These are phyloP conservation scores for Cistogaster globosa DNA, from an alignment of 2,888 invertebrate species.

Conservation along the genomic window DNA sequence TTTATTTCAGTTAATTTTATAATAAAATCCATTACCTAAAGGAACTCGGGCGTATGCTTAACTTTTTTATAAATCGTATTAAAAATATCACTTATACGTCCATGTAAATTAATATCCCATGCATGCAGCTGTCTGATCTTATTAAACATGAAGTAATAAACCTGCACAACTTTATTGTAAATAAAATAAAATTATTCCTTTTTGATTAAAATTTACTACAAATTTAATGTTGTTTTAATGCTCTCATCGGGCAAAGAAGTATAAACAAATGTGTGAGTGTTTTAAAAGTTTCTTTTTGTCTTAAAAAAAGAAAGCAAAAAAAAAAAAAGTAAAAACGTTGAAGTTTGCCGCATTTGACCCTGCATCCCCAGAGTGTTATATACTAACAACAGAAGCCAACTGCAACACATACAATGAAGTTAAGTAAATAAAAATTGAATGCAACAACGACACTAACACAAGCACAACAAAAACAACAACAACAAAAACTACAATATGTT, in stretches of 20 bases:
- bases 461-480: slow-evolving; percentile 23
- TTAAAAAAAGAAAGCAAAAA: background rate
- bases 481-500: background rate
- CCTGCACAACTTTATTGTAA: background rate
- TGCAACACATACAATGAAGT: slow-evolving; percentile 56
- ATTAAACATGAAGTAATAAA: background rate
- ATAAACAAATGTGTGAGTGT: slow-evolving; percentile 14
- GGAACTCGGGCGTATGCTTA: slow-evolving; percentile 30
- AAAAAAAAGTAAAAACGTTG: slow-evolving; percentile 38
- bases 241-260: slow-evolving; percentile 9
- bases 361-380: slow-evolving; percentile 52
- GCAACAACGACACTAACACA: slow-evolving; percentile 44
- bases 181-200: slow-evolving; percentile 5
- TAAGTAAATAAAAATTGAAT: slow-evolving; percentile 63
- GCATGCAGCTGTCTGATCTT: background rate
- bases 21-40: too few relatives aligned
- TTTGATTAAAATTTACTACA: slow-evolving; percentile 49
- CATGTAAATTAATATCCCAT: background rate
- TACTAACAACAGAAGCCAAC: slow-evolving; percentile 55
- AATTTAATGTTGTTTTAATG: slow-evolving; percentile 45
- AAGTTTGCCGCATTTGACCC: slow-evolving; percentile 66
- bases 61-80: slow-evolving; percentile 9
- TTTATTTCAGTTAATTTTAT: too few relatives aligned
- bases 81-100: slow-evolving; percentile 47
- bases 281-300: slow-evolving; percentile 42